A percentile compares a stretch with the other conserved stretches of the same genome.
These are phyloP conservation scores for Belgica antarctica DNA, from an alignment of 2,888 invertebrate genomes.

Conservation along the genomic window DNA sequence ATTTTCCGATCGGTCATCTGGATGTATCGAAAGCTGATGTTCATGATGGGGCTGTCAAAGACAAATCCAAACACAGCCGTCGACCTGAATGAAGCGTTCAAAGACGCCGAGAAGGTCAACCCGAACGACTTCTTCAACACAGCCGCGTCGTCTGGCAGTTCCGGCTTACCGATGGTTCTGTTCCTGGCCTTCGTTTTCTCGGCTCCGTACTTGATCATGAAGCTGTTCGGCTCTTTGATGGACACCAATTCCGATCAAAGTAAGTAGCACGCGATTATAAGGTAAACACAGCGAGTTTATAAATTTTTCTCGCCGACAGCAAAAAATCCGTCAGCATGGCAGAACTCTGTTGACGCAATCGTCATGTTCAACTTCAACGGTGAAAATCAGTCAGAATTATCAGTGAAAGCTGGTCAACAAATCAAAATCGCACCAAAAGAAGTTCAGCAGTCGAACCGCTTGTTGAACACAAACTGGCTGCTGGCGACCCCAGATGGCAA, in stretches of 20 bases:
- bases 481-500: constrained; percentile 62
- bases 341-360: constrained; percentile 64
- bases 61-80: constrained; percentile 51
- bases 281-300: not conserved
- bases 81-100: constrained; percentile 57
- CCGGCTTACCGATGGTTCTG: constrained; percentile 84
- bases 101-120: constrained; percentile 49
- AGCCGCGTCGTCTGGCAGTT: constrained; percentile 53
- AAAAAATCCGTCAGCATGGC: constrained; percentile 68
- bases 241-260: constrained; percentile 61
- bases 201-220: constrained; percentile 88
- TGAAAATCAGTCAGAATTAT: constrained; percentile 70
- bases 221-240: constrained; percentile 65
- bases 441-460: constrained; percentile 65
- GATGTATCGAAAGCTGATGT: constrained; percentile 64
- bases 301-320: constrained; percentile 53
- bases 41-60: constrained; percentile 52
- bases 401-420: constrained; percentile 72
- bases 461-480: constrained; percentile 69
- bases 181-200: constrained; percentile 87
- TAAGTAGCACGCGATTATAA: constrained; percentile 53
- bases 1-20: constrained; percentile 76
- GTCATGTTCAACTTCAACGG: constrained; percentile 76
- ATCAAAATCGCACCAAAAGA: constrained; percentile 80
- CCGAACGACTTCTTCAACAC: constrained; percentile 52